Conservation (phyloP, 2,113 vertebrate genomes). For the Calypte anna region DNA sequence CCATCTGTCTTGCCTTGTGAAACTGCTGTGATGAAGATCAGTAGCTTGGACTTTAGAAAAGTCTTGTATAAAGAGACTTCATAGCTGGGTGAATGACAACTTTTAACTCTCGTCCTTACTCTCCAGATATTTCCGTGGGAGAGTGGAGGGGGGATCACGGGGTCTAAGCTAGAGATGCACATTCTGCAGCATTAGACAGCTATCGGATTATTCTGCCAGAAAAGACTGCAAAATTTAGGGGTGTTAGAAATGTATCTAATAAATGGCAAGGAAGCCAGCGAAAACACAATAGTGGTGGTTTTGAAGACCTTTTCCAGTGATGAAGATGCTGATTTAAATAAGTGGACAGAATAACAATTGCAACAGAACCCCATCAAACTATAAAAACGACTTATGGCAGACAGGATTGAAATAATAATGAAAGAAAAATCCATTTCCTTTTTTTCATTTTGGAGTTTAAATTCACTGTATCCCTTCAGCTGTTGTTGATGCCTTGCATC, state of each 20-base stretch:
- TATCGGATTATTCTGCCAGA: background rate
- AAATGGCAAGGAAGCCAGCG: background rate
- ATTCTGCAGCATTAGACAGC: background rate
- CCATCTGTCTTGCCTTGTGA: too few relatives aligned
- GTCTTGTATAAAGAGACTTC: too few relatives aligned
- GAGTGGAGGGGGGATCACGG: too few relatives aligned
- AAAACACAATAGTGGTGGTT: accelerated
- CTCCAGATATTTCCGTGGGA: too few relatives aligned
- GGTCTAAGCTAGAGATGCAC: background rate
- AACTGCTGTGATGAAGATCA: too few relatives aligned
- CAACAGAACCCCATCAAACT: background rate
- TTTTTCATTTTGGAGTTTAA: background rate
- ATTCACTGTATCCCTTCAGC: background rate
- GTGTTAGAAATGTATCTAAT: background rate
- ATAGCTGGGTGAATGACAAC: too few relatives aligned
- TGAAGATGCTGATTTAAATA: background rate
- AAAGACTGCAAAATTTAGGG: background rate
- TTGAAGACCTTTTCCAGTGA: background rate
- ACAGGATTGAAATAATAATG: background rate
- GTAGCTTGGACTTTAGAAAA: too few relatives aligned
- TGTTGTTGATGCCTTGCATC: background rate
- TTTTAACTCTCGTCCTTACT: too few relatives aligned
- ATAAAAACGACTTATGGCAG: background rate
- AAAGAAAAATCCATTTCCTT: background rate
- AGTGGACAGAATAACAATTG: background rate